A percentile compares a stretch with the other conserved stretches of the same genome.
Evolutionary conservation across 2,888 invertebrate species (phyloP).

Genomic region (Drosophila nr. perissopoda): DNA sequence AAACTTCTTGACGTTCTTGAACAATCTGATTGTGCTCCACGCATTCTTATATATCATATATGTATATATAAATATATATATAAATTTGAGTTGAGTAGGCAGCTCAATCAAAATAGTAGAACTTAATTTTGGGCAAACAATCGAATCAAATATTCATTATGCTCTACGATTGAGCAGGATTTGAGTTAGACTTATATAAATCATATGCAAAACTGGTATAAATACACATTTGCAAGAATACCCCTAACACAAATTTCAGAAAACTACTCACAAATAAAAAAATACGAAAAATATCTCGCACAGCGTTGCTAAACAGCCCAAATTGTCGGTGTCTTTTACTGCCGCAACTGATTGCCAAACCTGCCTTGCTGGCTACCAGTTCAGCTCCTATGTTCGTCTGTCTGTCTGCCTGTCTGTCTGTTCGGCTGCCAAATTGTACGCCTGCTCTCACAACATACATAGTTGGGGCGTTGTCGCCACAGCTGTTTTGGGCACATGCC

Average conservation of each 20-base stretch:
- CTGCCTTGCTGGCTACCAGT: slow-evolving; percentile 36
- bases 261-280: slow-evolving; percentile 23
- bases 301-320: slow-evolving; percentile 64
- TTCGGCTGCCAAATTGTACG: slow-evolving; percentile 11
- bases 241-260: slow-evolving; percentile 26
- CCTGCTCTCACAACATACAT: slow-evolving; percentile 59
- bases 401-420: slow-evolving; percentile 8
- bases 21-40: slow-evolving; percentile 20
- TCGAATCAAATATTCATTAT: not conserved
- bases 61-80: not conserved
- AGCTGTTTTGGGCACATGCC: slow-evolving; percentile 52
- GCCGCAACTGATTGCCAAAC: slow-evolving; percentile 44
- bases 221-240: slow-evolving; percentile 3
- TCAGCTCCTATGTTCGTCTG: slow-evolving; percentile 3
- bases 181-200: not conserved
- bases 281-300: slow-evolving; percentile 42
- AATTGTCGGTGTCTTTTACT: slow-evolving; percentile 58
- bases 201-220: slow-evolving; percentile 5
- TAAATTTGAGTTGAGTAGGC: slow-evolving; percentile 43
- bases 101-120: slow-evolving; percentile 9
- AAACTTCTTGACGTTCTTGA: slow-evolving; percentile 32
- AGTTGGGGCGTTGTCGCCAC: slow-evolving; percentile 57
- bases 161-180: not conserved
- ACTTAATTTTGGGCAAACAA: not conserved
- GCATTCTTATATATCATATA: slow-evolving; percentile 2